phyloP scores from a whole-genome alignment of 2,797 vertebrate genomes.

The Rousettus madagascariensis region DNA sequence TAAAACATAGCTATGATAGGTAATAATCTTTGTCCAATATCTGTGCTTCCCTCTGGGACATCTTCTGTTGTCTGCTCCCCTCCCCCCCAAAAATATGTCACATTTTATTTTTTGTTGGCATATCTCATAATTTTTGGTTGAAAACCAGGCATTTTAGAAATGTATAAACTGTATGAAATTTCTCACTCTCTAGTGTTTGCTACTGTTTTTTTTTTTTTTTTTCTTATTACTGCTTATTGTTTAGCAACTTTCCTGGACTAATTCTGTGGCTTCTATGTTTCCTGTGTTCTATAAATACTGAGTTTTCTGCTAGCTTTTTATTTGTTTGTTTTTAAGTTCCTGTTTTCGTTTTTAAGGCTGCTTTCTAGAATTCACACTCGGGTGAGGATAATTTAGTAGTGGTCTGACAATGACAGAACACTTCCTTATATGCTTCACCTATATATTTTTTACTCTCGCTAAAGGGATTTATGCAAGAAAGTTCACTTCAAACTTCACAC shows the following conservation, averaged over 20 bases:
- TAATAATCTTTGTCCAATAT: not conserved
- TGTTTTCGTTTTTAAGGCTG: not conserved
- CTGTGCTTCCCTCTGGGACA: not conserved
- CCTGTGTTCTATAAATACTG: not conserved
- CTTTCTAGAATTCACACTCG: not conserved
- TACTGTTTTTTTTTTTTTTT: not conserved
- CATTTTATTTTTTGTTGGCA: not conserved
- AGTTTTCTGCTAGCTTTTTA: not conserved
- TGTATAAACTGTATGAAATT: not conserved
- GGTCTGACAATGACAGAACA: not conserved
- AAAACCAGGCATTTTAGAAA: not conserved
- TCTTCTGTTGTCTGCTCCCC: not conserved
- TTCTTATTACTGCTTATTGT: not conserved
- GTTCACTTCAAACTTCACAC: not conserved
- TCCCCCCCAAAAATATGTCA: not conserved
- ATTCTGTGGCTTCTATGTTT: not conserved
- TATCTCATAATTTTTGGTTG: not conserved
- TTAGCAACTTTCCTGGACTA: not conserved
- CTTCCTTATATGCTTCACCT: not conserved
- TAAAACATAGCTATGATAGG: not conserved
- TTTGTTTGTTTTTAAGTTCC: not conserved
- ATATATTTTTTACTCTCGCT: not conserved
- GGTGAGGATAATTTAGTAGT: not conserved
- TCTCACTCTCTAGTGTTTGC: not conserved
- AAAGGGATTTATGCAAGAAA: not conserved